Evolutionary conservation across 2,113 vertebrate genomes (phyloP).

Genomic region (Propithecus coquereli): DNA sequence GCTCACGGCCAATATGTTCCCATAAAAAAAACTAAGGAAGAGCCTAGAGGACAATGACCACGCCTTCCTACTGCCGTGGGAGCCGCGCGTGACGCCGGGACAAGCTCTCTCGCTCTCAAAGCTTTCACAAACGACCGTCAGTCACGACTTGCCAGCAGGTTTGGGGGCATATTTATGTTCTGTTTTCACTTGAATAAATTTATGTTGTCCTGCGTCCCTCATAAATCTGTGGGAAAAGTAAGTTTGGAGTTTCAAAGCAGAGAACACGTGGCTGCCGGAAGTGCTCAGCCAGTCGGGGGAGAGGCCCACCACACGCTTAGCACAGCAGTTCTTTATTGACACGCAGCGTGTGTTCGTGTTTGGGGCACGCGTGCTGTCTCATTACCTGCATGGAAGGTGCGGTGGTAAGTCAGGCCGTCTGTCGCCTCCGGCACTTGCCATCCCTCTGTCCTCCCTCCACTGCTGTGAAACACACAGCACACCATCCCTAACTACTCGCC

Average conservation of each 20-base stretch:
- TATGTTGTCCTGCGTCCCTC: too few species aligned
- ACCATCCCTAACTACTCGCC: too few species aligned
- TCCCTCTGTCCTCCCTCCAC: not conserved
- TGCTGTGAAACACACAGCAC: not conserved
- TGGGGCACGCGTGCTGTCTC: not conserved
- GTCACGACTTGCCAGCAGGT: not conserved
- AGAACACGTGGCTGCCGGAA: not conserved
- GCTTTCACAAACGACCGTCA: not conserved
- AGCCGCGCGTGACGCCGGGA: not conserved
- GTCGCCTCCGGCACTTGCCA: not conserved
- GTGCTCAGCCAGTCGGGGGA: fast-evolving
- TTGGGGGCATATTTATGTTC: not conserved
- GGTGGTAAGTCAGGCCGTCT: not conserved
- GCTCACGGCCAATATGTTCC: not conserved
- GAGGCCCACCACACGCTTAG: not conserved
- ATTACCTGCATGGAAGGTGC: not conserved
- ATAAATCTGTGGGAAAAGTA: not conserved
- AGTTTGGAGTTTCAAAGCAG: not conserved
- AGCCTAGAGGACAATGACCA: not conserved
- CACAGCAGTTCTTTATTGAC: not conserved
- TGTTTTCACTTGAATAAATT: not conserved
- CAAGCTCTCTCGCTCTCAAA: not conserved
- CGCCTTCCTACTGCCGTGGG: not conserved
- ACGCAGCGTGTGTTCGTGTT: not conserved
- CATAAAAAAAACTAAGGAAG: not conserved